Base-by-base conservation (phyloP, 2,888 invertebrate genomes). In the Drosophila austrosaltans region DNA sequence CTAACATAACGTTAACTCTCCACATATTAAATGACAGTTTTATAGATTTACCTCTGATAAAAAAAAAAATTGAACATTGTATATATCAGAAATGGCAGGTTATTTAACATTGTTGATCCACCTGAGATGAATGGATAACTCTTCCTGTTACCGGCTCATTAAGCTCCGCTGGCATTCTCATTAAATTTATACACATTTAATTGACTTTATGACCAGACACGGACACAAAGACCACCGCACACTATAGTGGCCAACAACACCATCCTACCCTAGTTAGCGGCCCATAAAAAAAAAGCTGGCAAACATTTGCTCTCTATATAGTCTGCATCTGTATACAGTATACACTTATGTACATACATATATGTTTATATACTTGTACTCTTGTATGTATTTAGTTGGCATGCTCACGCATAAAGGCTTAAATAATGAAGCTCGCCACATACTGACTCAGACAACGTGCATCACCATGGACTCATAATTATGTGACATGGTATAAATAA, bases 111-210 rank as follows among this genome's bases (percentile, higher is more conserved):
- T 48, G 59, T 40, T 72, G 39, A 66, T 20, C 72, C 48, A 67
- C 67, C 72, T 67, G 61, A 63, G 53, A 36, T 53, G 32, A 22
- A 40, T 57, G 25, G 48, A 25, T 22, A 42, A 54, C 59, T 65
- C 63, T 70, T 60, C 53, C 60, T 61, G 65, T 66, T 63, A 53
- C 67, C 57, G 61, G 61, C 70, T 74, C 81, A 86, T 86, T 83
- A 83, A 75, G 79, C 81, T 56, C 54, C 58, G 57, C 79, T 72
- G 72, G 64, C 72, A 54, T 56, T 44, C 75, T 78, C 79, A 80
- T 79, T 85, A 78, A 84, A 79, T 90, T 87, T 82, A 90, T 90
- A 82, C 78, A 77, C 75, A 76, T 84, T 89, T 90, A 89, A 89
- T 90, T 89, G 90, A 83, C 87, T 89, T 85, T 82, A 87, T 79